Evolutionary conservation across 2,888 invertebrate genomes (phyloP).

Genomic region (Scaeva pyrastri): DNA sequence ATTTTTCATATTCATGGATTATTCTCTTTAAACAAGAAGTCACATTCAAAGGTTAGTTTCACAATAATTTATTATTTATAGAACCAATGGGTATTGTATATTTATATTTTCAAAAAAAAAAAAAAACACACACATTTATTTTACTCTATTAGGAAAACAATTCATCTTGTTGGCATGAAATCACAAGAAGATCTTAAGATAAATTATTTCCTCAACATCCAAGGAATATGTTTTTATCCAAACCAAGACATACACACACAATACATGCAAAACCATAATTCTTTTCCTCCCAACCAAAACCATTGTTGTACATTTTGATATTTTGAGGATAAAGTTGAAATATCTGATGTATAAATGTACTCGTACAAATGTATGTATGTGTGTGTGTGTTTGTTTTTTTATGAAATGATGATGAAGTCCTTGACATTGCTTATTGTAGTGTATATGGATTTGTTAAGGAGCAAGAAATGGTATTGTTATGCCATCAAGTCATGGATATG

Average conservation of each 20-base stretch:
- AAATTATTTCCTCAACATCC: background rate
- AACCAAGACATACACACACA: background rate
- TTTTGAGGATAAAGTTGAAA: background rate
- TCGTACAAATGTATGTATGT: no score
- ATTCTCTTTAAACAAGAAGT: background rate
- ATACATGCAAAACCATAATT: background rate
- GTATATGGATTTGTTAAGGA: no score
- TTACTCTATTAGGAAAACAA: background rate
- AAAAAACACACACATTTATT: no score
- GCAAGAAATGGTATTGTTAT: no score
- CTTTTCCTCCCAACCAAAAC: background rate
- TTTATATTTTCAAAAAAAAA: no score
- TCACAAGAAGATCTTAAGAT: background rate
- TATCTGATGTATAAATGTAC: no score
- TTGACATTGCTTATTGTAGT: no score
- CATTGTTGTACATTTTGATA: background rate
- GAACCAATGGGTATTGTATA: no score
- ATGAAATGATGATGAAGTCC: no score
- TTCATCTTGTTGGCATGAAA: background rate
- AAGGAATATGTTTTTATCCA: background rate
- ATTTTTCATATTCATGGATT: no score
- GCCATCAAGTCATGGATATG: no score
- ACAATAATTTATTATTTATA: background rate
- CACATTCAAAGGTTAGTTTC: background rate
- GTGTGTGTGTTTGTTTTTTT: no score